phyloP scores from a whole-genome alignment of 1,140 invertebrate species.

The Drosophila rufa region DNA sequence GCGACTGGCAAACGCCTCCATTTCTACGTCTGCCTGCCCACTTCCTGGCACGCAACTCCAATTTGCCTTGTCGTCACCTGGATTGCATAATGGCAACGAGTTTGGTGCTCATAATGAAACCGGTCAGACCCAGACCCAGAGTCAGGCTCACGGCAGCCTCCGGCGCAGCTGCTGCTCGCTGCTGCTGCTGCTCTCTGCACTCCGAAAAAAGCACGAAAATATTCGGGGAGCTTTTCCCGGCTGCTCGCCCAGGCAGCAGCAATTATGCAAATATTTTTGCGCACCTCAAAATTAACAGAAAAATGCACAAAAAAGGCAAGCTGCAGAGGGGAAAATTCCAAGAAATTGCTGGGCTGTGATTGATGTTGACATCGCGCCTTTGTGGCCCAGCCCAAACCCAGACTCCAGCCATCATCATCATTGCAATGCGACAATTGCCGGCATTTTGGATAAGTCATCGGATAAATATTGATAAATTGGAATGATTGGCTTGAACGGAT shows the following conservation, averaged over 20 bases:
- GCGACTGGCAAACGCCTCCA: constrained; percentile 39
- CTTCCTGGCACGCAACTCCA: constrained; percentile 79
- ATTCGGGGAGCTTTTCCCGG: constrained; percentile 64
- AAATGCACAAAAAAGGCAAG: constrained; percentile 15
- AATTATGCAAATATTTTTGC: constrained; percentile 82
- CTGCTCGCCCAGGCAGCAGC: constrained; percentile 68
- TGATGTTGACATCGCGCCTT: constrained; percentile 59
- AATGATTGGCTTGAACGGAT: constrained; percentile 18
- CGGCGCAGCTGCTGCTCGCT: constrained; percentile 44
- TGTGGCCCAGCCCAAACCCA: constrained; percentile 28
- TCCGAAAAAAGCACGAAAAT: constrained; percentile 41
- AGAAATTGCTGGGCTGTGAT: constrained; percentile 72
- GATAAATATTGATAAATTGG: constrained; percentile 8
- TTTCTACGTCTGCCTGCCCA: constrained; percentile 51
- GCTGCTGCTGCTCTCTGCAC: constrained; percentile 27
- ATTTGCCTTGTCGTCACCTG: constrained; percentile 78
- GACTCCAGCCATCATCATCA: constrained; percentile 17
- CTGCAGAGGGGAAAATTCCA: constrained; percentile 56
- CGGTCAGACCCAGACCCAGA: constrained; percentile 59
- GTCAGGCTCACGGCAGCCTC: constrained; percentile 24
- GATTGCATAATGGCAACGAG: constrained; percentile 75
- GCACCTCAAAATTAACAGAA: constrained; percentile 55
- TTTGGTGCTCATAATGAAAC: constrained; percentile 67
- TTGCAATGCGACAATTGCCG: constrained; percentile 33
- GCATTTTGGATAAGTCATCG: constrained; percentile 26